Conservation (phyloP, 1,140 invertebrate species). For the Oedothorax gibbosus region DNA sequence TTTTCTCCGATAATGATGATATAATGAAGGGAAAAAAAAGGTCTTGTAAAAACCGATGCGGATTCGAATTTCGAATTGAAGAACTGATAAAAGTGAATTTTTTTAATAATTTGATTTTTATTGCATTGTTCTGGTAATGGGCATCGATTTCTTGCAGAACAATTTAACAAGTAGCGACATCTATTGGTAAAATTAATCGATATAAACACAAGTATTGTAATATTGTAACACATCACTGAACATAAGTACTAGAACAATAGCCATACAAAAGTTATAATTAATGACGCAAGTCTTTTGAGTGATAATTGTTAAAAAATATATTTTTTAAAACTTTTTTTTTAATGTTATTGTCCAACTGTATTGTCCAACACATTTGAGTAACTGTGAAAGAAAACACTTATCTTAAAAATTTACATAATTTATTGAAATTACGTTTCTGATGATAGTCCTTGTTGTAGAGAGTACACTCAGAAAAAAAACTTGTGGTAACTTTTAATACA, state of each 20-base stretch:
- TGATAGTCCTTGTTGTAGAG: too few species aligned
- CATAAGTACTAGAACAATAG: constrained; percentile 52
- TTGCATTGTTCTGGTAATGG: constrained; percentile 51
- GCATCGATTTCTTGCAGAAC: constrained; percentile 25
- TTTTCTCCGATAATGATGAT: constrained; percentile 58
- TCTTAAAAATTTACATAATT: too few species aligned
- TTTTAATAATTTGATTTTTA: constrained; percentile 57
- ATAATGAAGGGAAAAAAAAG: constrained; percentile 1
- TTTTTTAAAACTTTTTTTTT: constrained; percentile 3
- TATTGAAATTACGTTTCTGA: too few species aligned
- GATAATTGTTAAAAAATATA: not conserved
- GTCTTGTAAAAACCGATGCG: constrained; percentile 58
- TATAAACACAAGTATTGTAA: not conserved
- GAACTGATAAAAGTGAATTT: constrained; percentile 53
- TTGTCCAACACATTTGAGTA: not conserved
- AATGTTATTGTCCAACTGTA: not conserved
- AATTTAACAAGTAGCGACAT: constrained; percentile 51
- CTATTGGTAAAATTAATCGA: constrained; percentile 50
- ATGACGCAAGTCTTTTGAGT: constrained; percentile 8
- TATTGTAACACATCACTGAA: constrained; percentile 37
- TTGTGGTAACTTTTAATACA: too few species aligned
- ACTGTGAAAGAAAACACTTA: not conserved
- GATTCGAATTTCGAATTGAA: constrained; percentile 53
- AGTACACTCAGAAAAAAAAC: too few species aligned
- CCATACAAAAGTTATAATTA: constrained; percentile 17